Conservation (phyloP, 2,888 invertebrate genomes). For the Leucophora obtusa region DNA sequence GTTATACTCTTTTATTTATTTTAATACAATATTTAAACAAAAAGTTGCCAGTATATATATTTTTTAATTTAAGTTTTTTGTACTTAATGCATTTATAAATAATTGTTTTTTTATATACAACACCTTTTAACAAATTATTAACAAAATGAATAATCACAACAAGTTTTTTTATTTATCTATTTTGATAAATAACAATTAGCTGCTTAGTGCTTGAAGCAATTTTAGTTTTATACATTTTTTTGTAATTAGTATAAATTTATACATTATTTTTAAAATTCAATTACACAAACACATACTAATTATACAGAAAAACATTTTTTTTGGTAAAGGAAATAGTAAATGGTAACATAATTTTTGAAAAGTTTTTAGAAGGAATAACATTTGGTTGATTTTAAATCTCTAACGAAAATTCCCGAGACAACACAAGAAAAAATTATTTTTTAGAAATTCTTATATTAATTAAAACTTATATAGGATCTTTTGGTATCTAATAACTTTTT, state of each 20-base stretch:
- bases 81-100: slow-evolving; percentile 67
- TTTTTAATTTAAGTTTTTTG: slow-evolving; percentile 38
- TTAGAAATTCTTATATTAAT: not conserved
- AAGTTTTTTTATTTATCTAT: slow-evolving; percentile 28
- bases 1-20: not conserved
- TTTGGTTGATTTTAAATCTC: too few species aligned
- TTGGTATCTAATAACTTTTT: too few species aligned
- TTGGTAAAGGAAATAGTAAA: not conserved
- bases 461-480: too few species aligned
- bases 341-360: not conserved
- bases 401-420: not conserved
- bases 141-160: slow-evolving; percentile 1
- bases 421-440: not conserved
- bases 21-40: slow-evolving; percentile 1
- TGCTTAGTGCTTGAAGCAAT: slow-evolving; percentile 29
- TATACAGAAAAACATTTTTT: not conserved
- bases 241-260: not conserved
- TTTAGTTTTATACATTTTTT: not conserved
- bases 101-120: slow-evolving; percentile 37
- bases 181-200: slow-evolving; percentile 21
- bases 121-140: slow-evolving; percentile 3
- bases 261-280: not conserved
- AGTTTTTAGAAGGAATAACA: too few species aligned
- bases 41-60: slow-evolving; percentile 59
- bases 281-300: not conserved